Percentiles rank a stretch among this genome's conserved stretches.
Evolutionary conservation across 2,888 invertebrate species (phyloP).

Genomic region (Octodonta nipae): DNA sequence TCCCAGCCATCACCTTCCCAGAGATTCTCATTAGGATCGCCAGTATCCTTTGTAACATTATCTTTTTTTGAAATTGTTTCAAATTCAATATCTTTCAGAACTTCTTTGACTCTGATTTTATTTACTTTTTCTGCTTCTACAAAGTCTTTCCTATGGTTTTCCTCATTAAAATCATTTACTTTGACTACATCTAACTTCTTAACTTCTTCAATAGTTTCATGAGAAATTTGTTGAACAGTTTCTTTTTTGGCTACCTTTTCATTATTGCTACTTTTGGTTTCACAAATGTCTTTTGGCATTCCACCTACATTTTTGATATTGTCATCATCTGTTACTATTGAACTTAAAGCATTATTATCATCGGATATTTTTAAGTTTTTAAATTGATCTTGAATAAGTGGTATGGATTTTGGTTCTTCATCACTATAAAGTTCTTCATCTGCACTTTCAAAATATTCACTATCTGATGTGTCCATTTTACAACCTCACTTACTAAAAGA

Average conservation of each 20-base stretch:
- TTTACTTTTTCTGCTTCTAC: background rate
- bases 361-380: too few relatives aligned
- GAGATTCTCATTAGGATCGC: conserved; percentile 6
- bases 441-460: conserved; percentile 65
- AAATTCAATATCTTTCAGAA: conserved; percentile 2
- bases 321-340: too few relatives aligned
- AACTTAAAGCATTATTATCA: too few relatives aligned
- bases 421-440: conserved; percentile 52
- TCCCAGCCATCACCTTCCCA: conserved; percentile 42
- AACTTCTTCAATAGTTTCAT: background rate
- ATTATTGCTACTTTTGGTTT: too few relatives aligned
- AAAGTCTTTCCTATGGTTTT: background rate
- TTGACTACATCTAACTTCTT: background rate
- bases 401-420: conserved; percentile 23
- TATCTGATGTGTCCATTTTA: conserved; percentile 64
- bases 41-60: background rate
- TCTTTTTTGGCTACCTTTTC: too few relatives aligned
- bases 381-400: too few relatives aligned
- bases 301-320: too few relatives aligned
- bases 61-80: background rate
- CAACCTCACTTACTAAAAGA: too few relatives aligned
- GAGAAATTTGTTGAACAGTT: background rate
- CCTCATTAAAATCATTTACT: background rate
- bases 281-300: too few relatives aligned
- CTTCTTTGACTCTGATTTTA: background rate